Evolutionary conservation across 2,113 vertebrate species (phyloP).

Genomic region (Thunnus thynnus): DNA sequence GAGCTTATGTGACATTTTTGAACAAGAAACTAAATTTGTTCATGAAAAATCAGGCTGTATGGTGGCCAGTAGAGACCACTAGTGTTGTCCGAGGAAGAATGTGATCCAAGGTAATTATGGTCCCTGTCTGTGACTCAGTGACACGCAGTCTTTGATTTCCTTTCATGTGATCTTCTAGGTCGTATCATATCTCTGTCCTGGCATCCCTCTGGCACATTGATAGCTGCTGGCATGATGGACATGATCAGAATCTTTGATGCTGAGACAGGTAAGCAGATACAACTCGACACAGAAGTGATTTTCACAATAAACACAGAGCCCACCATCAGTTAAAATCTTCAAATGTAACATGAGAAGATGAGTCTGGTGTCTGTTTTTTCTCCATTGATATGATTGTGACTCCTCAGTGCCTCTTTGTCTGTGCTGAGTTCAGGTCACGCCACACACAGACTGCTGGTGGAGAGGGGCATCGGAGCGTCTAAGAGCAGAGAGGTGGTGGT

Average conservation of each 20-base stretch:
- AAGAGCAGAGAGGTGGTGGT: constrained; percentile 87
- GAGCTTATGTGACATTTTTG: no score
- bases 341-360: not conserved
- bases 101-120: not conserved
- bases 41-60: no score
- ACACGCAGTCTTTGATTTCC: not conserved
- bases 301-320: not conserved
- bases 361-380: no score
- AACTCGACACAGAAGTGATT: not conserved
- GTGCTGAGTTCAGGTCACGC: constrained; percentile 82
- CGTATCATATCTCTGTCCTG: constrained; percentile 93
- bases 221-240: constrained; percentile 91
- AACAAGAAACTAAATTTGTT: no score
- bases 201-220: constrained; percentile 86
- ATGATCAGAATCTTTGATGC: constrained; percentile 87
- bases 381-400: no score
- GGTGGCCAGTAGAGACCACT: no score
- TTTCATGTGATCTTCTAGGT: constrained; percentile 74
- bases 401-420: not conserved
- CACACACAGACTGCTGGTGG: constrained; percentile 88
- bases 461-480: constrained; percentile 75
- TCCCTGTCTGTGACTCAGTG: not conserved
- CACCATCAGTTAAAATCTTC: not conserved
- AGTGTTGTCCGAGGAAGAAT: no score
- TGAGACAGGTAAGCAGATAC: constrained; percentile 83